These are phyloP conservation scores for Hucho hucho DNA, from an alignment of 2,113 vertebrate genomes.

Conservation along the genomic window DNA sequence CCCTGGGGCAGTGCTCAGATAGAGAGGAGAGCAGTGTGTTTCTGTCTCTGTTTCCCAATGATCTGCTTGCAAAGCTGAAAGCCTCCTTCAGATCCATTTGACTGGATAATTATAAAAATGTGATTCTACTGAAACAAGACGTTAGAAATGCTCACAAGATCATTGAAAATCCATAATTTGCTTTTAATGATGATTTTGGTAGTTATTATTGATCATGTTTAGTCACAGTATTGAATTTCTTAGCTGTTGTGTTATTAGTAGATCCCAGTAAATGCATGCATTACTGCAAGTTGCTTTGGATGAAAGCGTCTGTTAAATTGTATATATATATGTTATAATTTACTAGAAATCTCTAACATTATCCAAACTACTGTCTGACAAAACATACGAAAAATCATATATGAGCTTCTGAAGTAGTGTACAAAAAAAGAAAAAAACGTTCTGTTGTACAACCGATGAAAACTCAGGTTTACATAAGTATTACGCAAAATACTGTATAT, in stretches of 20 bases:
- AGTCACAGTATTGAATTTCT: no score
- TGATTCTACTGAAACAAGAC: neutral
- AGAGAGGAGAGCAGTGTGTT: neutral
- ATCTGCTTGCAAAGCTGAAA: neutral
- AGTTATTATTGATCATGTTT: neutral
- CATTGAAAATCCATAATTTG: neutral
- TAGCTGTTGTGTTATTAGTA: no score
- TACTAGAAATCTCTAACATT: neutral
- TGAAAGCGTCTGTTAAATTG: no score
- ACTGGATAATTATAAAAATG: no score
- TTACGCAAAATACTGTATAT: neutral
- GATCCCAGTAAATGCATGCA: no score
- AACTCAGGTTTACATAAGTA: slow-evolving; percentile 2
- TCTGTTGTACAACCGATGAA: neutral
- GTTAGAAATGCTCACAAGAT: neutral
- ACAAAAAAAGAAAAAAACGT: no score
- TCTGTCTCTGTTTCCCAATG: neutral
- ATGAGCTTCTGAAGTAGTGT: neutral
- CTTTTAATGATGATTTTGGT: neutral
- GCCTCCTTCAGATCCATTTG: no score
- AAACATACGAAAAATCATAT: no score
- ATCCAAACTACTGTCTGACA: neutral
- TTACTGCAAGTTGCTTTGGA: no score
- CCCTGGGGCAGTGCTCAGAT: neutral
- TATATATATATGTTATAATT: neutral